Evolutionary conservation across 2,797 vertebrate genomes (phyloP).

Genomic region (Gymnoscopelus braueri): DNA sequence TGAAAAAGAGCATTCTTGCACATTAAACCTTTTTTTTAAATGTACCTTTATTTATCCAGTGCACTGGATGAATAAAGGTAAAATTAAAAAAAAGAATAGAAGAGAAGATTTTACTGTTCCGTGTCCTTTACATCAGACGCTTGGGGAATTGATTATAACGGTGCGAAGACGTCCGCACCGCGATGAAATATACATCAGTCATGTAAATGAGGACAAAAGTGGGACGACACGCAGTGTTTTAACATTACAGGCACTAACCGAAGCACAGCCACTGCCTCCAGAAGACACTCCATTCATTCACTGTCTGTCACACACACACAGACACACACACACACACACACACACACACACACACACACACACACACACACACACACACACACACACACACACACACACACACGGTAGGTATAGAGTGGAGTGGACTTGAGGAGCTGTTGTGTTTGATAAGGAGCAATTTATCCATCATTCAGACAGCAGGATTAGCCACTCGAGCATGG

Average conservation of each 20-base stretch:
- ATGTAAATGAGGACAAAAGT: too few relatives aligned
- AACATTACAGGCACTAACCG: background rate
- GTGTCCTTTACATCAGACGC: too few relatives aligned
- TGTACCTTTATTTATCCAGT: too few relatives aligned
- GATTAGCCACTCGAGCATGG: conserved; percentile 45
- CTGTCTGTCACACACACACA: background rate
- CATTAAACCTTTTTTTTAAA: too few relatives aligned
- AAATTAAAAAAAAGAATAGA: too few relatives aligned
- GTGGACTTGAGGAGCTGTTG: conserved; percentile 39
- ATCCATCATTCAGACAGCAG: conserved; percentile 38
- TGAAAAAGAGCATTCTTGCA: too few relatives aligned
- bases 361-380: conserved; percentile 2
- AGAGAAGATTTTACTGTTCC: too few relatives aligned
- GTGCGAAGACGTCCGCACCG: too few relatives aligned
- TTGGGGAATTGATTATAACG: too few relatives aligned
- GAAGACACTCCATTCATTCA: background rate
- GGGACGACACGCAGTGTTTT: too few relatives aligned
- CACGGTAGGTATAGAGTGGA: conserved; percentile 10
- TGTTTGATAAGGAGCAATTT: conserved; percentile 53
- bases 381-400: conserved; percentile 17
- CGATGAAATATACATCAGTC: too few relatives aligned
- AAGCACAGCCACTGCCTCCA: conserved; percentile 10
- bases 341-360: conserved; percentile 8
- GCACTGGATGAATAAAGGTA: too few relatives aligned
- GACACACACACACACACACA: background rate